Evolutionary conservation across 2,888 invertebrate species (phyloP).

Genomic region (Pyrrhopygopsis socrates): DNA sequence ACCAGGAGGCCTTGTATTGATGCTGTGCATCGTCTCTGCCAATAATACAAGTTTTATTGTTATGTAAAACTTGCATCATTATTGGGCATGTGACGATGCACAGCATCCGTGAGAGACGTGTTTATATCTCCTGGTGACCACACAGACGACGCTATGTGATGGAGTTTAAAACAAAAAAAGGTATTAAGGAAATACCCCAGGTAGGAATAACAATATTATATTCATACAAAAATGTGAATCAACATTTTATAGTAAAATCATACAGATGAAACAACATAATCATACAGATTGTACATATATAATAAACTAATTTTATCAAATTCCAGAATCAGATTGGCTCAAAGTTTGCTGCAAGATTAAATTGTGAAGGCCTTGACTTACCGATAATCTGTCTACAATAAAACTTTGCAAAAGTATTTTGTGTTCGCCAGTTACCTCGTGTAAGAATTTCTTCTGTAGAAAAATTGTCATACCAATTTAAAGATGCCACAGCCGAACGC

Average conservation of each 20-base stretch:
- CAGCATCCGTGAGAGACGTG: constrained; percentile 55
- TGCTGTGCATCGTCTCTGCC: constrained; percentile 26
- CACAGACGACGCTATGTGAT: constrained; percentile 33
- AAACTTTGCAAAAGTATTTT: constrained; percentile 48
- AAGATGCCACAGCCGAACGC: constrained; percentile 66
- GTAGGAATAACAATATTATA: background rate
- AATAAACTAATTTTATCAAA: background rate
- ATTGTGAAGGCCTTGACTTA: background rate
- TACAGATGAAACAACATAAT: no score
- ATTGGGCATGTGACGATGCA: constrained; percentile 41
- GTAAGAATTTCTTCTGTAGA: constrained; percentile 53
- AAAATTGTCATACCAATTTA: constrained; percentile 63
- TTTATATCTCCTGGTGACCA: constrained; percentile 62
- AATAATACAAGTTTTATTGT: constrained; percentile 39
- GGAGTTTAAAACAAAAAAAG: no score
- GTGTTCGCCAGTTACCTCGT: constrained; percentile 53
- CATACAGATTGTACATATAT: no score
- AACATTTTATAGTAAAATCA: no score
- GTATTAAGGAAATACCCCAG: background rate
- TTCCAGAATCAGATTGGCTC: background rate
- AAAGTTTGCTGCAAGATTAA: constrained; percentile 7
- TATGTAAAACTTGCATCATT: constrained; percentile 30
- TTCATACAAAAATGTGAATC: no score
- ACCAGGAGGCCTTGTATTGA: constrained; percentile 7
- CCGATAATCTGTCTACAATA: constrained; percentile 33